Evolutionary conservation across 2,888 invertebrate genomes (phyloP), one percentile per base, ranked within the genome.

Genomic region (Protonemura montana): DNA sequence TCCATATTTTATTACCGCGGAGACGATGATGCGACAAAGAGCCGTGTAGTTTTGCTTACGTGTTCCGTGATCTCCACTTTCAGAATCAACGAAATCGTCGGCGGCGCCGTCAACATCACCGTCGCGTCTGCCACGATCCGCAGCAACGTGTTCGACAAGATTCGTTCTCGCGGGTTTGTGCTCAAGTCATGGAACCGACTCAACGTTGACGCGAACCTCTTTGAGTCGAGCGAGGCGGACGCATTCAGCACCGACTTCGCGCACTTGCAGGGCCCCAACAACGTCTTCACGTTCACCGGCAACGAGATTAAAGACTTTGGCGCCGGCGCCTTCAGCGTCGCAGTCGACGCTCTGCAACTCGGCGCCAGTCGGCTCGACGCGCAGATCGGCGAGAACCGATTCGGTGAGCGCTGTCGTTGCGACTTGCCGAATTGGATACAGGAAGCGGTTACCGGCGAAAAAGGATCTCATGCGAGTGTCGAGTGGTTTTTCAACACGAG

Each of bases 131-230:
- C 94, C 5, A 92, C 92, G 30, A 93, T 96, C 86, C 90, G 92
- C 87, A 93, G 94, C 90, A 95, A 94, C 90, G 92, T 93, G 89
- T 95, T 96, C 89, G 92, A 92, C 85, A 91, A 91, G 82, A 92
- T 96, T 76, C 92, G 92, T 86, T 91, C 92, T 13, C 92, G 92
- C 86, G 94, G 94, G n/a, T 93, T 96, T 86, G 92, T 93, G 29
- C 90, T 96, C n/a, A 92, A 93, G 76, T 93, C 94, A 10, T 95
- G 95, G 94, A 95, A 94, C 89, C 93, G 91, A 89, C 92, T 96
- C 35, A 90, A 91, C 82, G 93, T 96, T 89, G 93, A 94, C 88
- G 92, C 93, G 89, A 96, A 95, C 90, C 93, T 93, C 13, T 95
- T 96, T 90, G 92, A 93, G 85, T 91, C 92, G 78, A 90, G 95